A percentile compares a stretch with the other conserved stretches of the same genome.
Conservation (phyloP, 2,888 invertebrate genomes). For the Herminia tarsipennalis region DNA sequence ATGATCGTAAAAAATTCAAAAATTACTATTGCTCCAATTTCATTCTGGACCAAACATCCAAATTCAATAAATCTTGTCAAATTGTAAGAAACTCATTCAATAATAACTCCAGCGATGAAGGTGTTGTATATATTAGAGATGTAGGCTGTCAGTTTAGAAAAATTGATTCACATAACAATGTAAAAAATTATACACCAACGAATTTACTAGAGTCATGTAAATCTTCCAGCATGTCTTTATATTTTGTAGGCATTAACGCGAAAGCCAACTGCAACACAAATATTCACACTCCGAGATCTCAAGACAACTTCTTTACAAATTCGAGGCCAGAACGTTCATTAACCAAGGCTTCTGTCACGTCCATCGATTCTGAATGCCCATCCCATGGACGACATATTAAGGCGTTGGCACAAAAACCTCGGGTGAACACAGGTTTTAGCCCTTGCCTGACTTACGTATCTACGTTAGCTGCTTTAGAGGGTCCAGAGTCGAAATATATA, state of each 20-base stretch:
- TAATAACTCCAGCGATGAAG: constrained; percentile 49
- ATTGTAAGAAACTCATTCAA: constrained; percentile 46
- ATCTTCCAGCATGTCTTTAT: constrained; percentile 59
- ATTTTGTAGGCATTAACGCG: constrained; percentile 48
- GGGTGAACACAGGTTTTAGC: constrained; percentile 47
- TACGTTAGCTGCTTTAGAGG: constrained; percentile 36
- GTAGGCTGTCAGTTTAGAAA: constrained; percentile 75
- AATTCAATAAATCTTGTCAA: constrained; percentile 71
- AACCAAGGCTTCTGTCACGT: constrained; percentile 53
- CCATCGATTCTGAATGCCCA: constrained; percentile 57
- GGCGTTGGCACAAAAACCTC: constrained; percentile 13
- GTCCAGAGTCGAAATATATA: constrained; percentile 4
- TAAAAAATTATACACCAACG: constrained; percentile 48
- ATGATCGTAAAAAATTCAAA: constrained; percentile 51
- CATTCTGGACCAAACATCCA: constrained; percentile 45
- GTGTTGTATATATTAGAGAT: constrained; percentile 72
- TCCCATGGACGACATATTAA: constrained; percentile 49
- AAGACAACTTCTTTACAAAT: constrained; percentile 67
- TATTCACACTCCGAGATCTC: constrained; percentile 61
- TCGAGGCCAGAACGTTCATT: constrained; percentile 46
- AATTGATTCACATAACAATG: constrained; percentile 42
- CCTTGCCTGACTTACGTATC: constrained; percentile 53
- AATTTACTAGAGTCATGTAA: constrained; percentile 52
- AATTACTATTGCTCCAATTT: constrained; percentile 43
- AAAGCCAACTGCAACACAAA: constrained; percentile 54